Percentiles rank a stretch among this genome's conserved stretches.
These are phyloP conservation scores for Dromococcyx pavoninus DNA, from an alignment of 2,797 vertebrate species.

Conservation along the genomic window DNA sequence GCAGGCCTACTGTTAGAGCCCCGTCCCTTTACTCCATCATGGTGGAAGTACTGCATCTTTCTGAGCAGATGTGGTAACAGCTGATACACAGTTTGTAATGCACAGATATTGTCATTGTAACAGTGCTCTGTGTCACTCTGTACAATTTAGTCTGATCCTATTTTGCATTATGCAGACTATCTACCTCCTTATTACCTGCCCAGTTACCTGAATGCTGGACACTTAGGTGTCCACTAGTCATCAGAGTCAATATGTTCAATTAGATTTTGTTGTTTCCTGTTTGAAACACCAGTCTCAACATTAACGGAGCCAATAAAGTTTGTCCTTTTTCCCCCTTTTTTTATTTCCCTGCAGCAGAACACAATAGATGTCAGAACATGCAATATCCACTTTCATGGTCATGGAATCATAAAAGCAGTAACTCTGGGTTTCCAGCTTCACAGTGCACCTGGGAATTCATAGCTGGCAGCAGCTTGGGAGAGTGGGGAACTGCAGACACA, in stretches of 20 bases:
- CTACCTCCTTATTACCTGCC: background rate
- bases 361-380: background rate
- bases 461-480: background rate
- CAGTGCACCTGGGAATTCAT: background rate
- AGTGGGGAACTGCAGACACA: background rate
- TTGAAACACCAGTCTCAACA: background rate
- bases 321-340: background rate
- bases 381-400: background rate
- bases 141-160: background rate
- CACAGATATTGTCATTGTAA: fast-evolving
- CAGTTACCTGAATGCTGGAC: background rate
- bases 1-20: background rate
- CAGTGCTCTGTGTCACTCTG: background rate
- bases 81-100: background rate
- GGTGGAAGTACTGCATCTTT: background rate
- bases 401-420: background rate
- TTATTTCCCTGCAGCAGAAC: background rate
- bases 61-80: background rate
- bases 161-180: background rate
- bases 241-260: background rate
- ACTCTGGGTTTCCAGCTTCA: background rate
- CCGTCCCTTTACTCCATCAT: background rate
- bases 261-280: background rate
- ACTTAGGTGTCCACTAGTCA: background rate
- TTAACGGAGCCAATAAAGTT: background rate